phyloP scores from a whole-genome alignment of 2,888 invertebrate genomes.

The Galerucella calmariensis region DNA sequence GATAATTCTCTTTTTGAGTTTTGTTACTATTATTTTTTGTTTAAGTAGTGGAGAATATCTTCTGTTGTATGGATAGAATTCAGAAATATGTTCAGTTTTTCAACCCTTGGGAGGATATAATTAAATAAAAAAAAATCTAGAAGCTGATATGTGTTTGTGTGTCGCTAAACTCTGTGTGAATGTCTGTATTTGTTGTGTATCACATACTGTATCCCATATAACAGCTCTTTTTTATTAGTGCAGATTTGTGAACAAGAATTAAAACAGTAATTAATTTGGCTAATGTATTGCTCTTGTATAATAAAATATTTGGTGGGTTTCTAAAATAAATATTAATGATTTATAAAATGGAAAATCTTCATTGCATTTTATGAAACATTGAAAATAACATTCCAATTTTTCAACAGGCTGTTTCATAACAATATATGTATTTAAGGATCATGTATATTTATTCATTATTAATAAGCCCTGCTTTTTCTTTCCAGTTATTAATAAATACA shows the following conservation, averaged over 20 bases:
- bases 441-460: slow-evolving; percentile 16
- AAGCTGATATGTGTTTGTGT: not conserved
- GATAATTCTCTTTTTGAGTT: too few relatives aligned
- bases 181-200: not conserved
- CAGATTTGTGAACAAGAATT: not conserved
- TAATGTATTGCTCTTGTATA: slow-evolving; percentile 1
- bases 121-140: too few relatives aligned
- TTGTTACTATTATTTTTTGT: too few relatives aligned
- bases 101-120: too few relatives aligned
- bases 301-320: not conserved
- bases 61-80: too few relatives aligned
- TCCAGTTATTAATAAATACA: not conserved
- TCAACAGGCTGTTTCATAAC: too few relatives aligned
- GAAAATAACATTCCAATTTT: not conserved
- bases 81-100: too few relatives aligned
- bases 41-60: too few relatives aligned
- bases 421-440: not conserved
- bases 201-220: not conserved
- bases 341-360: not conserved
- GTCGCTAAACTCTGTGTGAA: not conserved
- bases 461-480: slow-evolving; percentile 8
- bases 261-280: not conserved
- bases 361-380: not conserved
- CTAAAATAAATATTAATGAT: slow-evolving; percentile 5
- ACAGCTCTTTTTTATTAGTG: not conserved